Evolutionary conservation across 2,113 vertebrate genomes (phyloP), one percentile per base, ranked within the genome.

Genomic region (Malaclemys terrapin): DNA sequence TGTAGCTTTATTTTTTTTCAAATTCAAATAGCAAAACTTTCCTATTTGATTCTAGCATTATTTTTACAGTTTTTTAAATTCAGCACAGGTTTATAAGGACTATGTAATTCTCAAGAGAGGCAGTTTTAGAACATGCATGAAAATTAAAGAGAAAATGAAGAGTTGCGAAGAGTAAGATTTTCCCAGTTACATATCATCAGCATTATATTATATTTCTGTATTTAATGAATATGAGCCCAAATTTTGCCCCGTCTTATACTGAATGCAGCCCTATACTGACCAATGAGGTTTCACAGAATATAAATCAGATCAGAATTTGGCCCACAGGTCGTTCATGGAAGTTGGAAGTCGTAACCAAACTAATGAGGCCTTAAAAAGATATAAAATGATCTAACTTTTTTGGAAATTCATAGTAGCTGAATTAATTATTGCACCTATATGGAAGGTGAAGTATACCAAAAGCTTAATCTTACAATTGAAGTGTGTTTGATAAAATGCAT

Each of bases 1-100:
- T 91, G 22, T 82, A 82, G 94, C 13, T 92, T 78, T 91, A 12
- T 86, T 91, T 89, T 76, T 72, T 31, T 95, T 94, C 35, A 80
- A 8, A 89, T 93, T 93, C 12, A 62, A 82, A 56, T n/a, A 82
- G 54, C 0, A 4, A 81, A 94, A 83, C 65, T 1, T 3, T 42
- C n/a, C 31, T 90, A 5, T 84, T 75, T 69, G 52, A 75, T 93
- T 85, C 65, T 59, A 2, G 65, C 4, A 2, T 29, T 8, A 53
- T 14, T 6, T 4, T 75, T 38, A 42, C 1, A 45, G 4, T 85
- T 29, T 81, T 29, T 81, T 10, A n/a, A 47, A 83, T 89, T 92
- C 49, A n/a, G 52, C 82, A 79, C 83, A 84, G n/a, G 3, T 88
- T 76, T 88, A 47, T 79, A 53, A 79, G 22, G 65, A 53, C 13